Evolutionary conservation across 2,888 invertebrate species (phyloP).

Genomic region (Diabrotica balteata): DNA sequence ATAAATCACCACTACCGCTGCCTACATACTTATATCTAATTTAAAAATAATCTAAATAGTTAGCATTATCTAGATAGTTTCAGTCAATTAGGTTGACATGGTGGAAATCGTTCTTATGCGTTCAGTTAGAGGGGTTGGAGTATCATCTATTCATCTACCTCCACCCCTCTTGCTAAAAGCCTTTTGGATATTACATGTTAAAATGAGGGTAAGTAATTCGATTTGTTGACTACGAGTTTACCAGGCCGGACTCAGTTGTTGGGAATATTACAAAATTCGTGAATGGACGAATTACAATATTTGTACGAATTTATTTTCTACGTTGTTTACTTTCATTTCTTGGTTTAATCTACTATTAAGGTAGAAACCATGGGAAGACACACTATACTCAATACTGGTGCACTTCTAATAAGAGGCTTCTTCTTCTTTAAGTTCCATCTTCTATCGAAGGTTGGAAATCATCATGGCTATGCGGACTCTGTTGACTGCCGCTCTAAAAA

Average conservation of each 20-base stretch:
- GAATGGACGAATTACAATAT: too few species aligned
- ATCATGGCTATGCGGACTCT: too few species aligned
- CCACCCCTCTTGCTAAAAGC: slow-evolving; percentile 60
- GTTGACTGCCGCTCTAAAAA: too few species aligned
- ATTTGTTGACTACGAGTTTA: slow-evolving; percentile 50
- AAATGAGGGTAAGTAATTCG: slow-evolving; percentile 63
- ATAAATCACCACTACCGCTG: slow-evolving; percentile 28
- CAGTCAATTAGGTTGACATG: slow-evolving; percentile 52
- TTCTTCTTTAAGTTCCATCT: too few species aligned
- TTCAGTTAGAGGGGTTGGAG: slow-evolving; percentile 39
- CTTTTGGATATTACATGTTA: slow-evolving; percentile 63
- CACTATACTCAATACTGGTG: too few species aligned
- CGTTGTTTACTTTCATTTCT: too few species aligned
- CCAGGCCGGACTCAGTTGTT: neutral
- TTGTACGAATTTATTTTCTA: too few species aligned
- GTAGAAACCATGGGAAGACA: too few species aligned
- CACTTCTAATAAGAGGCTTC: too few species aligned
- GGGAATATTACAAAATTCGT: too few species aligned
- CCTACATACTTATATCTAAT: slow-evolving; percentile 41
- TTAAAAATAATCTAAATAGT: slow-evolving; percentile 51
- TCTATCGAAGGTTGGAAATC: too few species aligned
- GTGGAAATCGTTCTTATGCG: slow-evolving; percentile 47
- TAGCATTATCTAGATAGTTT: slow-evolving; percentile 50
- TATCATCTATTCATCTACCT: slow-evolving; percentile 51
- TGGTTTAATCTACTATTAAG: too few species aligned